Evolutionary conservation across 2,113 vertebrate genomes (phyloP).

Genomic region (Tricholaema leucomelas): DNA sequence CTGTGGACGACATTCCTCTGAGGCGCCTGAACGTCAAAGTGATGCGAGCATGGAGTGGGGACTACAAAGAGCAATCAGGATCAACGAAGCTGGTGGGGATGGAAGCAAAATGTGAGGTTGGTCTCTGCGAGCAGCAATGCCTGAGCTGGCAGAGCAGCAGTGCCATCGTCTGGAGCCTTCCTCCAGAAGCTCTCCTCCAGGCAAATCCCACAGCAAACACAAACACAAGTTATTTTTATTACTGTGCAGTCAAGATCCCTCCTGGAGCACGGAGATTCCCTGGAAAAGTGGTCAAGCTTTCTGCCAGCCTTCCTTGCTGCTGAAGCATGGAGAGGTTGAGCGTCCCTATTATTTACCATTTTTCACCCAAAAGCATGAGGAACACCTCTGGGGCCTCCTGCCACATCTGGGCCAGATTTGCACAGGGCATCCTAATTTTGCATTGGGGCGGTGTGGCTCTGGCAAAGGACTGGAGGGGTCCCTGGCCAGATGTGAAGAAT

Average conservation of each 20-base stretch:
- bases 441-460: background rate
- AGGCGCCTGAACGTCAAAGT: background rate
- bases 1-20: background rate
- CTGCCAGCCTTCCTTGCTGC: accelerated
- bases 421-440: background rate
- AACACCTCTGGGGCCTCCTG: accelerated
- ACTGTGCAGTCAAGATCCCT: background rate
- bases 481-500: background rate
- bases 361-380: background rate
- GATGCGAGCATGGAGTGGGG: background rate
- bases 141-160: background rate
- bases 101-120: background rate
- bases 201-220: background rate
- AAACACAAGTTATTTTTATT: accelerated
- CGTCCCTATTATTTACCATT: background rate
- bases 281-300: background rate
- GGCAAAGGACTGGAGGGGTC: background rate
- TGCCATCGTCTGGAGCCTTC: slow-evolving; percentile 36
- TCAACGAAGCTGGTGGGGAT: background rate
- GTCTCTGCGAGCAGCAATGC: background rate
- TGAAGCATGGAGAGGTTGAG: accelerated
- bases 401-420: background rate
- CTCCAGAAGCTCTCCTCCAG: accelerated
- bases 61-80: background rate
- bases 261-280: accelerated